phyloP scores from a whole-genome alignment of 2,797 vertebrate species.

The Myotis findleyi region DNA sequence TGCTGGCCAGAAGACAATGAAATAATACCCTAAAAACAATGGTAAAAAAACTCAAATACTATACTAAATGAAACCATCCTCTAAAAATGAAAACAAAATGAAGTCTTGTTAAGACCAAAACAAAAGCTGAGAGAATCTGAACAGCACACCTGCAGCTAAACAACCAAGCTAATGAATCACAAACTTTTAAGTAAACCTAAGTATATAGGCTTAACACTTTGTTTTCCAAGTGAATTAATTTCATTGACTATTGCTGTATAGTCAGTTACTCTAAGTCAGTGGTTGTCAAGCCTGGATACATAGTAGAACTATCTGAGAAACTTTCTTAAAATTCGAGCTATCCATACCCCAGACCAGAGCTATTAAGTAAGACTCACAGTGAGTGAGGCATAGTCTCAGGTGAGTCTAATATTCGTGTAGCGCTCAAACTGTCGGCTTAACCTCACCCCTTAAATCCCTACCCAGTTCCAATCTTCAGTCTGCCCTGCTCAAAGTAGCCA shows the following conservation, averaged over 20 bases:
- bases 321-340: background rate
- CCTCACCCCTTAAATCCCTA: background rate
- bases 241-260: background rate
- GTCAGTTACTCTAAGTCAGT: background rate
- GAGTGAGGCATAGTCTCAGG: background rate
- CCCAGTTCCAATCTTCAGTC: background rate
- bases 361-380: background rate
- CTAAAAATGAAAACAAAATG: background rate
- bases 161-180: background rate
- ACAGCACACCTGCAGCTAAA: background rate
- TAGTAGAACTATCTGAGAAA: background rate
- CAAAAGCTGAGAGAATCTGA: background rate
- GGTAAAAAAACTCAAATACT: background rate
- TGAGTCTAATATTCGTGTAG: background rate
- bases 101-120: background rate
- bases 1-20: background rate
- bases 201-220: background rate
- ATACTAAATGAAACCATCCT: background rate
- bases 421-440: background rate
- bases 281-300: background rate
- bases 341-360: background rate
- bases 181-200: background rate
- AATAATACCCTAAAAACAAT: background rate
- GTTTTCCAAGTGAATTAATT: background rate
- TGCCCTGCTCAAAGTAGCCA: background rate